Evolutionary conservation across 2,888 invertebrate species (phyloP).

Genomic region (Leucoma salicis): DNA sequence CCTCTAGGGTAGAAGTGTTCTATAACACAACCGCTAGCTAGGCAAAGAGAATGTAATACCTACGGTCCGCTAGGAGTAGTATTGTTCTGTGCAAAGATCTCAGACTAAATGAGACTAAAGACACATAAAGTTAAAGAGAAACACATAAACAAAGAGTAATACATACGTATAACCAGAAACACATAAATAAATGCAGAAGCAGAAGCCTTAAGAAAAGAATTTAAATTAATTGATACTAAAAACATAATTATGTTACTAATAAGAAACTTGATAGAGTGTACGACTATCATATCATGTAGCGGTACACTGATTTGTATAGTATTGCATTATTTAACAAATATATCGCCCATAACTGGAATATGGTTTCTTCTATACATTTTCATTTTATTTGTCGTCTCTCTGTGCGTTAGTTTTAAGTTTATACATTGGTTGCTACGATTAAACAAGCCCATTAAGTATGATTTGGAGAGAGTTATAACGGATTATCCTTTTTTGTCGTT

Average conservation of each 20-base stretch:
- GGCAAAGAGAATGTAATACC: too few species aligned
- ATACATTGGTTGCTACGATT: conserved; percentile 78
- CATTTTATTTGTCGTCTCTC: conserved; percentile 62
- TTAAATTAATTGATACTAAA: not conserved
- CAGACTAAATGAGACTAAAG: too few species aligned
- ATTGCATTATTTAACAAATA: conserved; percentile 62
- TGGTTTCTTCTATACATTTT: conserved; percentile 71
- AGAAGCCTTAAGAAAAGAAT: too few species aligned
- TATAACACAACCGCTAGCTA: too few species aligned
- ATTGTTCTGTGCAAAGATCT: too few species aligned
- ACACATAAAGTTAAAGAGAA: too few species aligned
- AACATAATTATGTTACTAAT: conserved; percentile 52
- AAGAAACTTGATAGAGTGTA: conserved; percentile 60
- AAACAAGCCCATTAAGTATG: conserved; percentile 76
- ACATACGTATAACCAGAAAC: too few species aligned
- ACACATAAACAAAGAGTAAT: too few species aligned
- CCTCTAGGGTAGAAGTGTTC: too few species aligned
- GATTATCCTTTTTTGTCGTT: conserved; percentile 53
- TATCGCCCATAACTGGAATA: conserved; percentile 65
- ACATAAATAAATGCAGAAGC: too few species aligned
- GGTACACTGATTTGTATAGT: conserved; percentile 56
- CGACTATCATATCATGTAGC: conserved; percentile 54
- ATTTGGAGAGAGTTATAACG: conserved; percentile 49
- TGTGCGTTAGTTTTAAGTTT: conserved; percentile 75
- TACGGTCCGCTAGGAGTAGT: too few species aligned